Percentiles rank a stretch among this genome's conserved stretches.
phyloP scores from a whole-genome alignment of 2,113 vertebrate species.

The Pterocles burchelli region DNA sequence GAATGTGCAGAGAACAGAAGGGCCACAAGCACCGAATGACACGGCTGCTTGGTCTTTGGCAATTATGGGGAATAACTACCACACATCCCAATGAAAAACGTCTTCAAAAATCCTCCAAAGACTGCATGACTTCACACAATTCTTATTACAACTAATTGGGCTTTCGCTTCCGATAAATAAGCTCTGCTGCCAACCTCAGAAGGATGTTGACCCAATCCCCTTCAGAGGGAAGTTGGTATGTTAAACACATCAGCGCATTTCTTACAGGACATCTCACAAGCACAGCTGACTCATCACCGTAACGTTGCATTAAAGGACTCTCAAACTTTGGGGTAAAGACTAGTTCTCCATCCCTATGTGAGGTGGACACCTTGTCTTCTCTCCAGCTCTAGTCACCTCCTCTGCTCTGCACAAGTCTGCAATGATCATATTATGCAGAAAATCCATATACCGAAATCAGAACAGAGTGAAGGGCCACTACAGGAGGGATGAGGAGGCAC shows the following conservation, averaged over 20 bases:
- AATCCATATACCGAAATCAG: neutral
- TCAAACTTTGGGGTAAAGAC: neutral
- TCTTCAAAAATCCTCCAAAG: neutral
- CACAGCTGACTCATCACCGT: neutral
- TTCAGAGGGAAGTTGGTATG: neutral
- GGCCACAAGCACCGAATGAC: neutral
- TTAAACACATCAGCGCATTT: neutral
- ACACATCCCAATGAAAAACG: neutral
- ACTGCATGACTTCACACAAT: neutral
- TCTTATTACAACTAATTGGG: neutral
- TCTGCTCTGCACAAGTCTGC: neutral
- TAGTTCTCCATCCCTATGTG: neutral
- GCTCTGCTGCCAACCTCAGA: neutral
- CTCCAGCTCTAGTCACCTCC: neutral
- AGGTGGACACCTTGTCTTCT: neutral
- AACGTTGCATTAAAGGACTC: neutral
- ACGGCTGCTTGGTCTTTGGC: accelerated
- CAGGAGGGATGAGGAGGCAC: too few relatives aligned
- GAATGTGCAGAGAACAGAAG: neutral
- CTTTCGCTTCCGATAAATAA: neutral
- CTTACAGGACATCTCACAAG: neutral
- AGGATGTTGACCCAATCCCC: neutral
- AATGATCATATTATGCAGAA: neutral
- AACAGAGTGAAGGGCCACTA: neutral
- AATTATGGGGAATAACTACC: neutral